Evolutionary conservation across 2,888 invertebrate species (phyloP).

Genomic region (Coelogynopora nodosa): DNA sequence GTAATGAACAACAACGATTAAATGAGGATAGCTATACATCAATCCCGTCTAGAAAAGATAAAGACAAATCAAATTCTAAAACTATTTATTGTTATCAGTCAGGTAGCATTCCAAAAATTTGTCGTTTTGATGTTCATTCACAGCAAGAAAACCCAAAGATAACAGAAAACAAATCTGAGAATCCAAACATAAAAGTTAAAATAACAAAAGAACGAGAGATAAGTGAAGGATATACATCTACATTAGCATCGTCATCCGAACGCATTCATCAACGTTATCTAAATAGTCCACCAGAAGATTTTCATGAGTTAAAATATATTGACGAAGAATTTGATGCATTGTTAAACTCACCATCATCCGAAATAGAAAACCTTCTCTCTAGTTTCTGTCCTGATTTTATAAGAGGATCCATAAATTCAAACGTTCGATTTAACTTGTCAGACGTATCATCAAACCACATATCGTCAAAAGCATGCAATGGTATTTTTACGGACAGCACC

Average conservation of each 20-base stretch:
- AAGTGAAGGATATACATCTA: slow-evolving; percentile 3
- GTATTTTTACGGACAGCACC: background rate
- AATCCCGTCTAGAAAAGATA: background rate
- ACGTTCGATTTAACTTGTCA: background rate
- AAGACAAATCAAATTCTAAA: background rate
- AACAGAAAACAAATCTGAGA: background rate
- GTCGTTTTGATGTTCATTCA: background rate
- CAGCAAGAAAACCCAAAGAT: background rate
- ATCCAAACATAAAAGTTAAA: background rate
- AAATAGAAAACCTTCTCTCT: background rate
- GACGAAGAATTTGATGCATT: background rate
- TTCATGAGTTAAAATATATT: background rate
- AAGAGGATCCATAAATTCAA: background rate
- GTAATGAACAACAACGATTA: background rate
- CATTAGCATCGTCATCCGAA: background rate
- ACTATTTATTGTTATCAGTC: background rate
- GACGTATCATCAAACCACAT: background rate
- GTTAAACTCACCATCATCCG: background rate
- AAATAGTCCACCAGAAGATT: background rate
- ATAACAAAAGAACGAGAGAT: background rate
- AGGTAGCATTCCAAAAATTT: background rate
- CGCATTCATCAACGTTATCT: background rate
- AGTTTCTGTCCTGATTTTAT: background rate
- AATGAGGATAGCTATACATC: background rate
- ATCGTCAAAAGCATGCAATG: background rate